Conservation (phyloP, 2,113 vertebrate genomes). For the Nesoenas mayeri region DNA sequence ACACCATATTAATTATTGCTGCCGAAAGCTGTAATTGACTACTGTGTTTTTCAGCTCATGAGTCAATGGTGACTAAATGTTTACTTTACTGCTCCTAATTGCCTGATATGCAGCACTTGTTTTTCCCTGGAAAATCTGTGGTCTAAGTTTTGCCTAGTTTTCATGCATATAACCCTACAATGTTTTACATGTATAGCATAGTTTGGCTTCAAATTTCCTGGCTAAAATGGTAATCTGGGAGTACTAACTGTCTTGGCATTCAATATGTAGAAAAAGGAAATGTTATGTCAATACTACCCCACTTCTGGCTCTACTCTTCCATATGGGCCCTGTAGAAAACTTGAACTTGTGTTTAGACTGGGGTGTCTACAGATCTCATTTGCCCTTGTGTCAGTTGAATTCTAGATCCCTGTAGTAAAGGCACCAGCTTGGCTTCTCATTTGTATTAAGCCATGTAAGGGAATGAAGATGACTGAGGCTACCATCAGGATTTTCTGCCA, state of each 20-base stretch:
- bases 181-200: neutral
- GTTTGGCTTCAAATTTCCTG: neutral
- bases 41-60: conserved; percentile 63
- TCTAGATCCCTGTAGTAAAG: neutral
- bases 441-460: neutral
- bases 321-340: neutral
- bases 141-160: conserved; percentile 48
- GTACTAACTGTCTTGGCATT: neutral
- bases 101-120: conserved; percentile 62
- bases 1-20: conserved; percentile 67
- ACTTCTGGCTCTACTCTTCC: neutral
- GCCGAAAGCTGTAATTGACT: conserved; percentile 70
- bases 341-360: neutral
- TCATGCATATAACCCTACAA: conserved; percentile 6
- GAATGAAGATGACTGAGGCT: neutral
- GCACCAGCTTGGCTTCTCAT: neutral
- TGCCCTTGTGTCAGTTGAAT: neutral
- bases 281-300: neutral
- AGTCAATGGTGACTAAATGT: conserved; percentile 76
- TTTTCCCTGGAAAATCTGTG: conserved; percentile 66
- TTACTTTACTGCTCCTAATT: conserved; percentile 69
- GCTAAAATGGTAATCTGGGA: neutral
- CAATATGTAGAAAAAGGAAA: neutral
- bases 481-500: neutral
- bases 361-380: neutral